phyloP scores from a whole-genome alignment of 2,888 invertebrate species.

The Parthenolecanium corni region DNA sequence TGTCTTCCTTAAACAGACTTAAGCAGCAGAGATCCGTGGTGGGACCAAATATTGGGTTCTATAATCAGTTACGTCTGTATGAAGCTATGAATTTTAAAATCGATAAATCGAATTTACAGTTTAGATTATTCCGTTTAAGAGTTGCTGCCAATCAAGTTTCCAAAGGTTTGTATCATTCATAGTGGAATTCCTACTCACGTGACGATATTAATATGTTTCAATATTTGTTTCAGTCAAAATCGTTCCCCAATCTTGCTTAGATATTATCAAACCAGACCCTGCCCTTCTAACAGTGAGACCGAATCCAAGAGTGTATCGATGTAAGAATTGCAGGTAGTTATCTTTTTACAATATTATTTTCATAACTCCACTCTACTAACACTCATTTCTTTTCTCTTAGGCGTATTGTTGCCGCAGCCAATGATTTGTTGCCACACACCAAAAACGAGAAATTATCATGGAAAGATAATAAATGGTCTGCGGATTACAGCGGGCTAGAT shows the following conservation, averaged over 20 bases:
- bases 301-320: conserved; percentile 72
- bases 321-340: conserved; percentile 57
- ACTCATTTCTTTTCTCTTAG: conserved; percentile 36
- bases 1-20: conserved; percentile 40
- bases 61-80: conserved; percentile 64
- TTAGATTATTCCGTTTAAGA: conserved; percentile 59
- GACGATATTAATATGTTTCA: background rate
- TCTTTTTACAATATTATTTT: background rate
- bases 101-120: conserved; percentile 58
- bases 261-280: conserved; percentile 69
- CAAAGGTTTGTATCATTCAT: conserved; percentile 44
- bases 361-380: background rate
- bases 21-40: conserved; percentile 59
- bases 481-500: conserved; percentile 32
- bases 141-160: conserved; percentile 69
- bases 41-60: conserved; percentile 69
- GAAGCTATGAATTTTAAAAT: conserved; percentile 63
- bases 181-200: background rate
- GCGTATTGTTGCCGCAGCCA: conserved; percentile 67
- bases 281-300: conserved; percentile 60
- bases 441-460: conserved; percentile 44
- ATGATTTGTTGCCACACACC: conserved; percentile 63
- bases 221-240: conserved; percentile 53
- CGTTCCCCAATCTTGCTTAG: conserved; percentile 62
- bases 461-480: conserved; percentile 39